Percentiles rank a stretch among this genome's conserved stretches.
Evolutionary conservation across 2,888 invertebrate genomes (phyloP).

Genomic region (Leptinotarsa juncta): DNA sequence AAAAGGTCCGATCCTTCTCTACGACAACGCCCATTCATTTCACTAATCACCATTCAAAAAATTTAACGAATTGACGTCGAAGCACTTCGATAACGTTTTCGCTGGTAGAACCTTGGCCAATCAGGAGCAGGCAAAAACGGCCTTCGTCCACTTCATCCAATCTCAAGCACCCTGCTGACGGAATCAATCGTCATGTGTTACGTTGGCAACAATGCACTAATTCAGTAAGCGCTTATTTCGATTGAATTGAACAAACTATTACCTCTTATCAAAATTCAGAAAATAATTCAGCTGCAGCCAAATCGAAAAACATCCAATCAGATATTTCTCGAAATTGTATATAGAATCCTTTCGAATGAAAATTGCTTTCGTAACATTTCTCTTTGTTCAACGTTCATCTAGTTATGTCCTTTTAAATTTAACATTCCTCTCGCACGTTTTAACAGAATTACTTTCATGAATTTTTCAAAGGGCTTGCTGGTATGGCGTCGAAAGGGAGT

Average conservation of each 20-base stretch:
- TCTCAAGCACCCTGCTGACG: too few relatives aligned
- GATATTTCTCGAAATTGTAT: neutral
- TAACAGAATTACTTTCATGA: conserved; percentile 12
- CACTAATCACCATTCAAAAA: too few relatives aligned
- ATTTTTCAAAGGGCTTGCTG: conserved; percentile 8
- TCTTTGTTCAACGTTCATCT: conserved; percentile 4
- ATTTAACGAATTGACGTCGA: too few relatives aligned
- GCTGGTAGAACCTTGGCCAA: too few relatives aligned
- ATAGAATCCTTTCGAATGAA: conserved; percentile 3
- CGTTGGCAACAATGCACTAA: too few relatives aligned
- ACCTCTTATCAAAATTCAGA: neutral
- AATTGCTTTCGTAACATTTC: conserved; percentile 5
- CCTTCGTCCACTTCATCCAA: too few relatives aligned
- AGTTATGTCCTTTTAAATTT: neutral
- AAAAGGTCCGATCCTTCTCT: too few relatives aligned
- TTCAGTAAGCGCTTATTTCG: too few relatives aligned
- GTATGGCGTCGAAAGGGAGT: neutral
- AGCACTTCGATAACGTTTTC: too few relatives aligned
- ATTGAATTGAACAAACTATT: neutral
- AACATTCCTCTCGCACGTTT: neutral
- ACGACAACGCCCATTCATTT: too few relatives aligned
- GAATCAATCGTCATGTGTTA: too few relatives aligned
- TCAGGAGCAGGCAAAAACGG: too few relatives aligned
- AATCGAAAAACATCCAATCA: neutral
- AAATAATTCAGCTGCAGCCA: neutral